Evolutionary conservation across 2,113 vertebrate genomes (phyloP), one percentile per base, ranked within the genome.

Genomic region (Hiodon alosoides): DNA sequence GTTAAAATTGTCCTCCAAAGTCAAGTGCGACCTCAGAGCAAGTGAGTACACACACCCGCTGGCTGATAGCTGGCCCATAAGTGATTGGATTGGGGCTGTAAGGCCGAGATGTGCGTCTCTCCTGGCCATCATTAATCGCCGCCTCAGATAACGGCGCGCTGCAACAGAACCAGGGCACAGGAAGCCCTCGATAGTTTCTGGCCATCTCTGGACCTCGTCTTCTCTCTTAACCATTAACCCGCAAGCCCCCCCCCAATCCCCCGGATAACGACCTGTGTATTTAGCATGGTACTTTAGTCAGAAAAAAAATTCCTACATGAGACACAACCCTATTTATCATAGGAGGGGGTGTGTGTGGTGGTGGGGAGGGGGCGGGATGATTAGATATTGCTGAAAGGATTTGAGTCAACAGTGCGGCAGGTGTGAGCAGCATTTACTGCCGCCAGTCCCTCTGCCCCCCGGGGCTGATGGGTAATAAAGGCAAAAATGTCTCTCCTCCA

Each of bases 371-470:
- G 76, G 82, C 81, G 75, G 74, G 64, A 84, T 79, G 90, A 93
- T 93, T 93, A 94, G 90, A 90, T 92, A 92, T 93, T 91, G 89
- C 90, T 88, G 90, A 93, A 89, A 90, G 90, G 92, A 94, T 93
- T 93, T 90, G 87, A 91, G 92, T 92, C 93, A 96, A 96, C 91
- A 96, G 81, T 86, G 85, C 82, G 83, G 90, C 94, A 95, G 94
- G 93, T 96, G 94, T 89, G 83, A 77, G 86, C 84, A 82, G 81
- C 78, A 77, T 86, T 90, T 91, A 90, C 91, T 89, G 89, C 70
- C 89, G 87, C 90, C 74, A 76, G 52, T 4, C 10, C n/a, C 14
- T 8, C 64, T 58, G 83, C 87, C 89, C 85, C 80, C 77, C 81
- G 79, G 78, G 85, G 74, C 91, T 91, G 87, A 84, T 84, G 74